A percentile compares a stretch with the other conserved stretches of the same genome.
phyloP scores from a whole-genome alignment of 2,797 vertebrate species.

The Alauda arvensis region DNA sequence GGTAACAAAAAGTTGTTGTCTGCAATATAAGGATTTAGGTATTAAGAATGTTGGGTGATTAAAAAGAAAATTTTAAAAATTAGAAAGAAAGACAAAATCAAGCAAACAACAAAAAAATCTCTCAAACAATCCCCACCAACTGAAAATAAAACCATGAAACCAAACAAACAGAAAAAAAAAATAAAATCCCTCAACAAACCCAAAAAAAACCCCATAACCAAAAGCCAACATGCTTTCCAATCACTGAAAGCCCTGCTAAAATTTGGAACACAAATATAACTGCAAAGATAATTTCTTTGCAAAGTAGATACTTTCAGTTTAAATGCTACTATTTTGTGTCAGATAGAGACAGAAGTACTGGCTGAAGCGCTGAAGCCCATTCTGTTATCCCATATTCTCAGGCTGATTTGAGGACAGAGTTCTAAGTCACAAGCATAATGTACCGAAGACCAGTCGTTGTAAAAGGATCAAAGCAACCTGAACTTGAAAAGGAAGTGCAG shows the following conservation, averaged over 20 bases:
- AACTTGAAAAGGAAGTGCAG: neutral
- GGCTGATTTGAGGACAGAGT: neutral
- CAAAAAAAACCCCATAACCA: fast-evolving
- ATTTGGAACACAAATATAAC: neutral
- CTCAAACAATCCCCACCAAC: neutral
- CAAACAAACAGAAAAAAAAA: neutral
- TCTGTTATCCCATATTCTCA: neutral
- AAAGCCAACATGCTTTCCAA: neutral
- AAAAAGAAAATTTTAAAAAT: neutral
- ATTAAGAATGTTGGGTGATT: neutral
- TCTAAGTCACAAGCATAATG: neutral
- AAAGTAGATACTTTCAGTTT: neutral
- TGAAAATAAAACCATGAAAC: neutral
- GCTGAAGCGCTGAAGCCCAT: neutral
- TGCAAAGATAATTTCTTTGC: neutral
- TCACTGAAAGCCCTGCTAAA: neutral
- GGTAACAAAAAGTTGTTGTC: neutral
- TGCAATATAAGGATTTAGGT: neutral
- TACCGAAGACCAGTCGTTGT: neutral
- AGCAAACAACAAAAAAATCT: fast-evolving
- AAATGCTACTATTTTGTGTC: neutral
- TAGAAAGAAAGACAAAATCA: neutral
- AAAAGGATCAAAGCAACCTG: neutral
- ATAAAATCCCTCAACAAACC: too few relatives aligned
- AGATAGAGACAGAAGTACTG: neutral